Evolutionary conservation across 37 sponge, comb jelly and placozoan genomes (phyloP).

Genomic region (Oopsacas minuta): DNA sequence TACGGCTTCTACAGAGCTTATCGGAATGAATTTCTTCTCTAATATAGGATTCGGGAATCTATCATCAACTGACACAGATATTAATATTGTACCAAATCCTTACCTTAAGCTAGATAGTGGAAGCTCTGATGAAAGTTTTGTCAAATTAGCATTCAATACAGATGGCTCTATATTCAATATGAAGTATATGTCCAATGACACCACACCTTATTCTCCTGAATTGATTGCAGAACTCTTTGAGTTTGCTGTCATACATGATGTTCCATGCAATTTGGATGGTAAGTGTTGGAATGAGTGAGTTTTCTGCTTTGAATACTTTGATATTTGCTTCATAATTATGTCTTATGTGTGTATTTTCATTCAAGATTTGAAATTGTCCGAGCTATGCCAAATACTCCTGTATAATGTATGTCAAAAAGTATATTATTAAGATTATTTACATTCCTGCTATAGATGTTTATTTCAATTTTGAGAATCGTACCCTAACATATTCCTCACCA

Average conservation of each 20-base stretch:
- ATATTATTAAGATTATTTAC: no score
- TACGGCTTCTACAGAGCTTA: not conserved
- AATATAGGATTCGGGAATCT: conserved; percentile 14
- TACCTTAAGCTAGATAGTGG: not conserved
- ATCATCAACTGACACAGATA: not conserved
- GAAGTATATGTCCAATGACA: not conserved
- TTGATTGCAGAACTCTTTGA: not conserved
- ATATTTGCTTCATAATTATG: no score
- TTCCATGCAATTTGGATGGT: not conserved
- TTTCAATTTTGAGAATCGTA: not conserved
- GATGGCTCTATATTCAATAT: not conserved
- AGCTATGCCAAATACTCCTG: no score
- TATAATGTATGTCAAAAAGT: no score
- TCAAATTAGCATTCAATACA: not conserved
- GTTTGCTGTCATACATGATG: not conserved
- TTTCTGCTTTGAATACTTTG: not conserved
- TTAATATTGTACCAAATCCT: not conserved
- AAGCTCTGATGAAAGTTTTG: not conserved
- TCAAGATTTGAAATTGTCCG: no score
- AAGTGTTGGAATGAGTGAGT: no score
- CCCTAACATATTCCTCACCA: not conserved
- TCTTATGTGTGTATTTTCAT: no score
- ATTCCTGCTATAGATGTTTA: not conserved
- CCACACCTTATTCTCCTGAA: not conserved
- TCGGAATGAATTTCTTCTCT: not conserved